Evolutionary conservation across 2,113 vertebrate genomes (phyloP).

Genomic region (Gorilla gorilla): DNA sequence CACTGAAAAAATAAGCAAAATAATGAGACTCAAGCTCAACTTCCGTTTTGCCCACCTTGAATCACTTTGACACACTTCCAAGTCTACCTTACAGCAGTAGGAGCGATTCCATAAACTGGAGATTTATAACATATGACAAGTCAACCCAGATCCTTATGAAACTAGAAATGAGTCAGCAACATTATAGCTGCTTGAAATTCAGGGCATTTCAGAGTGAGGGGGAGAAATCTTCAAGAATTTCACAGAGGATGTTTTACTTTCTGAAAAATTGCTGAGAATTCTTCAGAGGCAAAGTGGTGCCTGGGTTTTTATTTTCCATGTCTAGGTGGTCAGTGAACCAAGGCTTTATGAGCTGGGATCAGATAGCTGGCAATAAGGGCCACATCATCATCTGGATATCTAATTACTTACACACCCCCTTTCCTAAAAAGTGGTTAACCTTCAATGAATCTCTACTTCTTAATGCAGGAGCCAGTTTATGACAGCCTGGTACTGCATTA

Average conservation of each 20-base stretch:
- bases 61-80: conserved; percentile 42
- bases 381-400: neutral
- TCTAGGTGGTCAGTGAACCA: conserved; percentile 45
- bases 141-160: conserved; percentile 74
- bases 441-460: neutral
- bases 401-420: neutral
- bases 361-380: neutral
- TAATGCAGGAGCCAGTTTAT: neutral
- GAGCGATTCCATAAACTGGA: conserved; percentile 48
- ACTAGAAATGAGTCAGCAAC: conserved; percentile 78
- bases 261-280: conserved; percentile 69
- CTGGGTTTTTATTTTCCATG: conserved; percentile 29
- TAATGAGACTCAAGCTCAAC: neutral
- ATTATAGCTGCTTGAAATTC: conserved; percentile 76
- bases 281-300: conserved; percentile 49
- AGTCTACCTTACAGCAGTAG: conserved; percentile 1
- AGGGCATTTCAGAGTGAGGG: conserved; percentile 67
- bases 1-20: neutral
- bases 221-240: conserved; percentile 72
- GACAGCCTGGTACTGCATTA: no score
- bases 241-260: conserved; percentile 62
- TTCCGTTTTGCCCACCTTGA: conserved; percentile 29
- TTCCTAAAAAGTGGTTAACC: neutral
- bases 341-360: neutral
- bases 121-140: conserved; percentile 76